Evolutionary conservation across 2,888 invertebrate species (phyloP).

Genomic region (Crossocerus cetratus): DNA sequence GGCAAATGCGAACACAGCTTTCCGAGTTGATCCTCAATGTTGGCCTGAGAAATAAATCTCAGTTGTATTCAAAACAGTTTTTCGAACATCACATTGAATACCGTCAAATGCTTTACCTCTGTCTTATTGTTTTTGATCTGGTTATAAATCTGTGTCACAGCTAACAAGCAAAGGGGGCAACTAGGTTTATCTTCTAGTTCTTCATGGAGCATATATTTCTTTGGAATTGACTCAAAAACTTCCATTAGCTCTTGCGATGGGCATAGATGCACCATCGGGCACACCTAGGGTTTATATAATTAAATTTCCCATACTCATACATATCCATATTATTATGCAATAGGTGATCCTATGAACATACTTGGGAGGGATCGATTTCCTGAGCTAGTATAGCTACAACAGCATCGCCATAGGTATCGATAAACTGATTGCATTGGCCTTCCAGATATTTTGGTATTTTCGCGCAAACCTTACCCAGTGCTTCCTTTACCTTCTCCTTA

Average conservation of each 20-base stretch:
- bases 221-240: conserved; percentile 64
- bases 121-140: conserved; percentile 86
- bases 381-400: conserved; percentile 88
- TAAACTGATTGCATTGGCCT: conserved; percentile 85
- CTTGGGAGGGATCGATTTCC: conserved; percentile 86
- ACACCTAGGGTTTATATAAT: conserved; percentile 78
- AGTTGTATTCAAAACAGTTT: background rate
- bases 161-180: conserved; percentile 91
- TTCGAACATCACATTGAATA: background rate
- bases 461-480: conserved; percentile 84
- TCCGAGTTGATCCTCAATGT: conserved; percentile 84
- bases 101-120: conserved; percentile 79
- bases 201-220: conserved; percentile 78
- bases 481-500: conserved; percentile 83
- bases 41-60: conserved; percentile 79
- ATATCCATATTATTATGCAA: background rate
- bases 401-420: conserved; percentile 88
- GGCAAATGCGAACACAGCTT: conserved; percentile 85
- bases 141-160: conserved; percentile 86
- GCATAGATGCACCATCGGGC: conserved; percentile 86
- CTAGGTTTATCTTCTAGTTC: conserved; percentile 81
- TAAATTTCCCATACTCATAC: background rate
- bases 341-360: conserved; percentile 72
- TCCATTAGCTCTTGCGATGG: conserved; percentile 78
- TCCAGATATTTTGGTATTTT: conserved; percentile 82